Evolutionary conservation across 1,140 invertebrate genomes (phyloP).

Genomic region (Thaumetopoea pityocampa): DNA sequence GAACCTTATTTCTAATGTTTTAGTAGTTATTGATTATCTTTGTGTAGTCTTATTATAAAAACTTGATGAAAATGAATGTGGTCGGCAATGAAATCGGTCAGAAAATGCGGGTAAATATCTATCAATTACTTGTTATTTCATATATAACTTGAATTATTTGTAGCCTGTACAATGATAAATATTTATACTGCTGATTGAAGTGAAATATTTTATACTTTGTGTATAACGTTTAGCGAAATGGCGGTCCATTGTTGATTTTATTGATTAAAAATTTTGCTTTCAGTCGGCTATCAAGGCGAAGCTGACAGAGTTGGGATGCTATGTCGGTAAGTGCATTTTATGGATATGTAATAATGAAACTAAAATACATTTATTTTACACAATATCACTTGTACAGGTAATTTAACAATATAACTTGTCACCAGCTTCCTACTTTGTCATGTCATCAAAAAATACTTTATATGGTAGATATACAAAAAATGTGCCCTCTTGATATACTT

Average conservation of each 20-base stretch:
- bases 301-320: conserved; percentile 91
- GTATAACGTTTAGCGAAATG: too few relatives aligned
- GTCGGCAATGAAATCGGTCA: conserved; percentile 80
- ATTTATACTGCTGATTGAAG: too few relatives aligned
- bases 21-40: conserved; percentile 4
- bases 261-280: conserved; percentile 56
- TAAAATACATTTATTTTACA: background rate
- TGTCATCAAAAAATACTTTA: too few relatives aligned
- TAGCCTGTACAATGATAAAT: background rate
- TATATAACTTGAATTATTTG: background rate
- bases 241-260: conserved; percentile 8
- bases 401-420: background rate
- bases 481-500: too few relatives aligned
- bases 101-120: conserved; percentile 80
- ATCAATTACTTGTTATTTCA: conserved; percentile 1
- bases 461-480: too few relatives aligned
- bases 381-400: background rate
- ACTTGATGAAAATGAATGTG: conserved; percentile 61
- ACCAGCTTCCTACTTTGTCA: too few relatives aligned
- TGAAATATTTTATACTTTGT: too few relatives aligned
- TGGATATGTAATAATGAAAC: too few relatives aligned
- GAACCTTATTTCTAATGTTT: too few relatives aligned
- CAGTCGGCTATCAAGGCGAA: conserved; percentile 96
- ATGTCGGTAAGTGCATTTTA: conserved; percentile 89
- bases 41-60: conserved; percentile 9